Percentiles rank a stretch among this genome's conserved stretches.
Evolutionary conservation across 2,888 invertebrate species (phyloP).

Genomic region (Siphlonurus alternatus): DNA sequence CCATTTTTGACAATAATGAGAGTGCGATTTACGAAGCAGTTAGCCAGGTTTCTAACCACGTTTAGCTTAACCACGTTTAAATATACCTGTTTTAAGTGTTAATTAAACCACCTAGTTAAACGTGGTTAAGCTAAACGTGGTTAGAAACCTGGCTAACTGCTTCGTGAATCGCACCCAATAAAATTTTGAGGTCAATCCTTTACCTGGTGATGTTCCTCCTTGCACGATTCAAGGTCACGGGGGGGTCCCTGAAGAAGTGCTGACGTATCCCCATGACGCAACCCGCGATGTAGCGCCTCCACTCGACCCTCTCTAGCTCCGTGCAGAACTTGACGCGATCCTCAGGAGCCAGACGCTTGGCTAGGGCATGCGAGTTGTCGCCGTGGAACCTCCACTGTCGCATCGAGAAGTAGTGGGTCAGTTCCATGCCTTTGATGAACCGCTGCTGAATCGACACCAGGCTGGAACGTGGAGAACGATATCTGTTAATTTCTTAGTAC

Average conservation of each 20-base stretch:
- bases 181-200: too few species aligned
- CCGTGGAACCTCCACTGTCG: slow-evolving; percentile 31
- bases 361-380: slow-evolving; percentile 22
- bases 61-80: too few species aligned
- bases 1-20: too few species aligned
- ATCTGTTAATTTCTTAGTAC: neutral
- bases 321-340: slow-evolving; percentile 28
- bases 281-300: slow-evolving; percentile 32
- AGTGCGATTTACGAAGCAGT: too few species aligned
- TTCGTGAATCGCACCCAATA: too few species aligned
- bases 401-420: slow-evolving; percentile 32
- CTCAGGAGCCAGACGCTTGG: slow-evolving; percentile 19
- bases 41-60: too few species aligned
- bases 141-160: too few species aligned
- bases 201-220: slow-evolving; percentile 18
- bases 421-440: slow-evolving; percentile 29
- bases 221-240: slow-evolving; percentile 21
- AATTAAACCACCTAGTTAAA: too few species aligned
- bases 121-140: too few species aligned
- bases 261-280: slow-evolving; percentile 33
- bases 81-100: too few species aligned
- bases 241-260: slow-evolving; percentile 32
- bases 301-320: slow-evolving; percentile 30
- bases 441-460: slow-evolving; percentile 32
- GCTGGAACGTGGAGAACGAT: too few species aligned